phyloP scores from a whole-genome alignment of 2,888 invertebrate genomes.

The Megamerina dolium region DNA sequence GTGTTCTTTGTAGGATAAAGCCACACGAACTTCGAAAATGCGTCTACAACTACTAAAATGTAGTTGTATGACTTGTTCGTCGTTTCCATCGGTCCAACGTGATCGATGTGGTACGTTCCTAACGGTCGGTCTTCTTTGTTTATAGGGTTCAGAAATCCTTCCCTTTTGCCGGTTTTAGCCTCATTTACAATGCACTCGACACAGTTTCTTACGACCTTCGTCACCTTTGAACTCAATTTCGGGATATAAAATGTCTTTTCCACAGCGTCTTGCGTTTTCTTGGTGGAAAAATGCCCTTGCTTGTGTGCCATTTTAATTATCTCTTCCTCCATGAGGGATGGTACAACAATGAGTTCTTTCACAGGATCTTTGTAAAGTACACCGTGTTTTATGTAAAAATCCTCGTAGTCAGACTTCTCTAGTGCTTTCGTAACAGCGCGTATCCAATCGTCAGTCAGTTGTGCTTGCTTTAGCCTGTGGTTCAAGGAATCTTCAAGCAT shows the following conservation, averaged over 20 bases:
- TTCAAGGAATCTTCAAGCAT: no score
- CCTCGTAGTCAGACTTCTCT: no score
- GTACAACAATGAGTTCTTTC: constrained; percentile 10
- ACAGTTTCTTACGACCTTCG: constrained; percentile 6
- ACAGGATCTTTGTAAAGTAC: no score
- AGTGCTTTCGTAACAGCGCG: no score
- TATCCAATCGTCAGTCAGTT: no score
- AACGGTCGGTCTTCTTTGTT: no score
- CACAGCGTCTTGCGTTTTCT: no score
- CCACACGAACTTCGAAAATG: no score
- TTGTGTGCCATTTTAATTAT: constrained; percentile 1
- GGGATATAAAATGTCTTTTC: constrained; percentile 31
- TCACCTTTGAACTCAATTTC: constrained; percentile 4
- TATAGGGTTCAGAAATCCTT: no score
- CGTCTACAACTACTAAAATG: constrained; percentile 31
- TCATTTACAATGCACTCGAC: constrained; percentile 15
- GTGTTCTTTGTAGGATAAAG: no score
- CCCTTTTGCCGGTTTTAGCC: constrained; percentile 32
- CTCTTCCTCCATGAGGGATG: constrained; percentile 5
- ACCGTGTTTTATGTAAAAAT: constrained; percentile 5
- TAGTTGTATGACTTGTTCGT: constrained; percentile 35
- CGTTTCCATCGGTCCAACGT: no score
- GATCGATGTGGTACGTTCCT: constrained; percentile 34
- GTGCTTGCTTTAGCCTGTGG: no score
- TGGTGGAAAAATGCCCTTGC: constrained; percentile 24